These are phyloP conservation scores for Coptodon bakossiorum DNA, from an alignment of 2,113 vertebrate species.

Conservation along the genomic window DNA sequence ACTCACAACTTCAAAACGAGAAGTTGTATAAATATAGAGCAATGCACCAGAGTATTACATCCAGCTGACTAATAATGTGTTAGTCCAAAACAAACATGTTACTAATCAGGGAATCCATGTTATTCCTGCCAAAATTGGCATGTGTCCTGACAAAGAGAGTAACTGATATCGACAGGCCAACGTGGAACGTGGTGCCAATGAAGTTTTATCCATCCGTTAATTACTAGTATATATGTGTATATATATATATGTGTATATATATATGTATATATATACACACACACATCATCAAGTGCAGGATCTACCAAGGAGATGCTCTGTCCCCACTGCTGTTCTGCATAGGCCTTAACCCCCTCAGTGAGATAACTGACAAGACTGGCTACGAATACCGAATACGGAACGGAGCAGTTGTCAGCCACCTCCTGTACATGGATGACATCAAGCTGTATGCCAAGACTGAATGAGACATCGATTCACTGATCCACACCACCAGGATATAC, in stretches of 20 bases:
- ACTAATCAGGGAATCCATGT: not conserved
- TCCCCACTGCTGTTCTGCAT: too few species aligned
- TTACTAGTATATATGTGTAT: accelerated
- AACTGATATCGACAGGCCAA: not conserved
- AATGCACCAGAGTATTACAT: not conserved
- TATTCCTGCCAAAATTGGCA: not conserved
- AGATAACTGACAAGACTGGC: too few species aligned
- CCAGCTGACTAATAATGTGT: not conserved
- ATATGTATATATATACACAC: too few species aligned
- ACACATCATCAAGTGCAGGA: too few species aligned
- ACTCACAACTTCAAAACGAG: not conserved
- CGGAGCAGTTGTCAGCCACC: too few species aligned
- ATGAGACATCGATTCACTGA: too few species aligned
- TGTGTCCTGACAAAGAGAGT: not conserved
- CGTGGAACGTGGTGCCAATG: accelerated
- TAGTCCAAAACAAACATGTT: not conserved
- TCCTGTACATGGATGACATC: too few species aligned
- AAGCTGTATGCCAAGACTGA: too few species aligned
- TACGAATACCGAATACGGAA: too few species aligned
- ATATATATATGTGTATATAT: not conserved
- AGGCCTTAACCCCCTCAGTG: too few species aligned
- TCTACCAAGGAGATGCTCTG: too few species aligned
- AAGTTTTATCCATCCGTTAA: not conserved
- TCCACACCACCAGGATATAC: too few species aligned
- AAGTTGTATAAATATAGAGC: not conserved